Percentiles rank a stretch among this genome's conserved stretches.
Conservation (phyloP, 2,888 invertebrate genomes). For the Hypolimnas misippus region DNA sequence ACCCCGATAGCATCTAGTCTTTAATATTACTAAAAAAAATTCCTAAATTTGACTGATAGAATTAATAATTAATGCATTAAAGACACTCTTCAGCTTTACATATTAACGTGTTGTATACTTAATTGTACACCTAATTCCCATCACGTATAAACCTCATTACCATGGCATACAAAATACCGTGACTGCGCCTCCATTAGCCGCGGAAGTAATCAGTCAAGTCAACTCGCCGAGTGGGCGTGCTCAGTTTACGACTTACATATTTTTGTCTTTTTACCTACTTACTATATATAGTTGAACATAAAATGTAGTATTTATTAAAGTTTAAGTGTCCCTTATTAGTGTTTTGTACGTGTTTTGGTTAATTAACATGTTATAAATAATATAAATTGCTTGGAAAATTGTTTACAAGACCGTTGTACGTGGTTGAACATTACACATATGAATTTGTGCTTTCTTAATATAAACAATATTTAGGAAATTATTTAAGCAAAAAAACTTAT, state of each 20-base stretch:
- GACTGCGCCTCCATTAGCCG: constrained; percentile 27
- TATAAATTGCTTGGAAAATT: too few species aligned
- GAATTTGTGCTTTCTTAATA: too few species aligned
- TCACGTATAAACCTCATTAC: constrained; percentile 24
- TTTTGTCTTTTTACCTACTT: not conserved
- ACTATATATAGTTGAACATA: not conserved
- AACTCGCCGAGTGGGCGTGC: constrained; percentile 27
- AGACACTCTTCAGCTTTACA: too few species aligned
- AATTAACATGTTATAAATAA: not conserved
- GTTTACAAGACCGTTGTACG: too few species aligned
- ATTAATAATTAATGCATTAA: too few species aligned
- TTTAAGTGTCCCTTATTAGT: not conserved
- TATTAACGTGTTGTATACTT: too few species aligned
- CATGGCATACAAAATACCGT: constrained; percentile 29
- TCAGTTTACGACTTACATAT: constrained; percentile 17
- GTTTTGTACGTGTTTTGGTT: not conserved
- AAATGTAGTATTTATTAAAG: constrained; percentile 3
- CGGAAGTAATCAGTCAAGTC: constrained; percentile 36
- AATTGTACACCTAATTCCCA: constrained; percentile 2
- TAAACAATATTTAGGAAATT: too few species aligned
- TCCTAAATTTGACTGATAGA: too few species aligned
- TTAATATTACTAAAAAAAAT: too few species aligned
- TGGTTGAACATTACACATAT: too few species aligned
- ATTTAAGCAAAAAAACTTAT: too few species aligned
- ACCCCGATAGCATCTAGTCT: too few species aligned